Evolutionary conservation across 1,140 invertebrate species (phyloP).

Genomic region (Pogonomyrmex californicus): DNA sequence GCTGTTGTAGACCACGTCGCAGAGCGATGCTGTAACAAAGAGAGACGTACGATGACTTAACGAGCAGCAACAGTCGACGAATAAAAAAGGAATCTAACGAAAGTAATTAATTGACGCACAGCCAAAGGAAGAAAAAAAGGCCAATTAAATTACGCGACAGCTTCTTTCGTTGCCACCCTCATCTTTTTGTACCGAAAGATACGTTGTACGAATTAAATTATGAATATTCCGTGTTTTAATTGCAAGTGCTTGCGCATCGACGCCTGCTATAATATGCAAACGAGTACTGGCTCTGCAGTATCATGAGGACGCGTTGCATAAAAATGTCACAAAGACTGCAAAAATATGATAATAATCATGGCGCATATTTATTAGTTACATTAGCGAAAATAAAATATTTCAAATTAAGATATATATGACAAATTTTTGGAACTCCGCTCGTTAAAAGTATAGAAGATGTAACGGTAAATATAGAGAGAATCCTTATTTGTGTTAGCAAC

Average conservation of each 20-base stretch:
- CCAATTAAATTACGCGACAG: slow-evolving; percentile 51
- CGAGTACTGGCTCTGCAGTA: slow-evolving; percentile 27
- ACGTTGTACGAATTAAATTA: slow-evolving; percentile 51
- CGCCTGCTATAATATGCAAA: slow-evolving; percentile 39
- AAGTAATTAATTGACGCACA: slow-evolving; percentile 64
- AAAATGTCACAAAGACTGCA: slow-evolving; percentile 51
- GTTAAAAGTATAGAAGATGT: not conserved
- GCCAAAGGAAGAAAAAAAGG: slow-evolving; percentile 33
- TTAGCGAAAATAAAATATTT: slow-evolving; percentile 29
- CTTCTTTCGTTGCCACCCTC: not conserved
- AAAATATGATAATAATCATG: slow-evolving; percentile 48
- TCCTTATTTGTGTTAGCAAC: not conserved
- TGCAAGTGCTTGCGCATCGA: slow-evolving; percentile 49
- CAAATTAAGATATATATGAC: slow-evolving; percentile 36
- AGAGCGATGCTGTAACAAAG: slow-evolving; percentile 91
- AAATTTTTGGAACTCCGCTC: slow-evolving; percentile 7
- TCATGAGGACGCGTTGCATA: not conserved
- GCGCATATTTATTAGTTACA: slow-evolving; percentile 23
- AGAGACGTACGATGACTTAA: slow-evolving; percentile 11
- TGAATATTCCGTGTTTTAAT: slow-evolving; percentile 59
- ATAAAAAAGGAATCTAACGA: slow-evolving; percentile 40
- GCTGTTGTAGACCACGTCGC: slow-evolving; percentile 92
- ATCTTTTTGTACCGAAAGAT: slow-evolving; percentile 9
- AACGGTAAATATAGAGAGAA: not conserved
- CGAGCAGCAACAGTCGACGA: not conserved